Base-by-base conservation (phyloP, 2,888 invertebrate genomes). In the Deroplatys truncata region DNA sequence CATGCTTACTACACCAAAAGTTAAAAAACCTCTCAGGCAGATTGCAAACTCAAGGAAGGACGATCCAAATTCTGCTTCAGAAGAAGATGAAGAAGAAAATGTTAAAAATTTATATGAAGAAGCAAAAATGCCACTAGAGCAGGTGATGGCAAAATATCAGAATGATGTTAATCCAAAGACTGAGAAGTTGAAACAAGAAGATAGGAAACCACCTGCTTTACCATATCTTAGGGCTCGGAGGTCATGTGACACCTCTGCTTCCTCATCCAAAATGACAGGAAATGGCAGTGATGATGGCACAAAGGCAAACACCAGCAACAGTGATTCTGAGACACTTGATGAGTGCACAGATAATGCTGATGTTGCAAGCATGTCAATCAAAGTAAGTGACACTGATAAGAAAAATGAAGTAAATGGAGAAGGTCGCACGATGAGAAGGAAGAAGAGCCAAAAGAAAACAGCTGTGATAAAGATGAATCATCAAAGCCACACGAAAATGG, bases 121-220 rank as follows among this genome's bases (percentile, higher is more conserved):
- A 93, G 98, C 99, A 2, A 94, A 95, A 84, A 97, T 98, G 95
- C 98, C 99, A 1, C 94, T 99, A 84, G 97, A 98, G 93, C 96
- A 98, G 93, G 96, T 99, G 1, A 95, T 99, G 92, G 96, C 96
- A 88, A 97, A 97, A 92, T 98, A 98, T 93, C 95, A 95, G 90
- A 92, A 92, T 28, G 92, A 92, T 85, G 35, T 83, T 2, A 89
- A 90, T 85, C 89, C 89, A 88, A 16, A 86, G 15, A 43, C 90
- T 86, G 91, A 91, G 83, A 90, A 90, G 86, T 91, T 89, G 89
- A 92, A 91, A 90, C 28, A 87, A 9, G 87, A 87, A 5, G 28
- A 29, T 28, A 90, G 90, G 9, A 92, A 92, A 16, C 94, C 95
- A 88, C 95, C 95, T 4, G 93, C 95, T 90, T 96, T 96, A 7